phyloP scores from a whole-genome alignment of 2,888 invertebrate genomes.

The Limnephilus rhombicus region DNA sequence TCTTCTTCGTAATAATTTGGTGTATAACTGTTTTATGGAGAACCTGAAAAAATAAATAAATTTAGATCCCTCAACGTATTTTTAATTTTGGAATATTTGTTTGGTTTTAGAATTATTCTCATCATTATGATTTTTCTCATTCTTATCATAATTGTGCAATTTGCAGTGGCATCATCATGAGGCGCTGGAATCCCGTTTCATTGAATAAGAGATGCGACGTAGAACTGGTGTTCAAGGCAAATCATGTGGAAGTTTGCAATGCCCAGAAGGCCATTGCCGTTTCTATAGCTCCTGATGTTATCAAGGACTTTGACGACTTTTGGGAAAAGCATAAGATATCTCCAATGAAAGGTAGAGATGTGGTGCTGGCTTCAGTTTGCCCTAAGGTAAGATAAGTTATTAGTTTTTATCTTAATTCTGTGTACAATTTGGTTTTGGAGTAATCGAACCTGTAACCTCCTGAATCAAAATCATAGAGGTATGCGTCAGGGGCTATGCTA shows the following conservation, averaged over 20 bases:
- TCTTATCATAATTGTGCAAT: slow-evolving; percentile 28
- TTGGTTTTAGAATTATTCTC: too few species aligned
- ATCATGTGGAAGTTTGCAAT: slow-evolving; percentile 83
- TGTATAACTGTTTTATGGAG: too few species aligned
- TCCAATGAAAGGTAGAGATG: slow-evolving; percentile 86
- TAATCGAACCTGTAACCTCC: too few species aligned
- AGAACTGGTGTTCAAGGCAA: slow-evolving; percentile 84
- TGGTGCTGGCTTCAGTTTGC: slow-evolving; percentile 88
- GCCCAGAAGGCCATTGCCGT: slow-evolving; percentile 74
- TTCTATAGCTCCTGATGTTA: slow-evolving; percentile 81
- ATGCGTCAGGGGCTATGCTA: too few species aligned
- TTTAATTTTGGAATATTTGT: too few species aligned
- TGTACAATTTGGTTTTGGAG: too few species aligned
- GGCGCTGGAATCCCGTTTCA: slow-evolving; percentile 83
- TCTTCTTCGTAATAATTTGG: too few species aligned
- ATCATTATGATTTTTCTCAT: too few species aligned
- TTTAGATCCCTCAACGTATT: too few species aligned
- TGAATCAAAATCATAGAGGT: too few species aligned
- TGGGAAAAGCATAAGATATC: slow-evolving; percentile 82
- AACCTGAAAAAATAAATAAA: too few species aligned
- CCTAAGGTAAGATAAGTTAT: slow-evolving; percentile 79
- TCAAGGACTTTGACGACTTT: slow-evolving; percentile 83
- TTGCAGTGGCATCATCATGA: slow-evolving; percentile 85
- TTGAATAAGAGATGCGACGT: slow-evolving; percentile 82
- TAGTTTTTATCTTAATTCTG: not conserved